Conservation (phyloP, 2,888 invertebrate species). For the Plusia festucae region DNA sequence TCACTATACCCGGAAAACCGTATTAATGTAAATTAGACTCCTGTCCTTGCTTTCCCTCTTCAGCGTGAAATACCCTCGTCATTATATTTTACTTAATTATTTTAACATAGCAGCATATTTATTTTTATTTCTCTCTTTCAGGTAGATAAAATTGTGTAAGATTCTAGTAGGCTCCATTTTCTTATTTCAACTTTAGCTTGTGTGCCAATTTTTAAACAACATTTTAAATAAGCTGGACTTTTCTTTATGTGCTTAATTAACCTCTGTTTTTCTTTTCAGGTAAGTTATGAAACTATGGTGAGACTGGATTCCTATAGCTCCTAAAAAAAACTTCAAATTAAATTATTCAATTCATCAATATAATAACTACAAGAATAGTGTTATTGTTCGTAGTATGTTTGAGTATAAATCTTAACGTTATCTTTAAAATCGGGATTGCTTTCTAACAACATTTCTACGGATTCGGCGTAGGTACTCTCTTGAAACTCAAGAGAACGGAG, state of each 20-base stretch:
- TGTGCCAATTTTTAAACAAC: not conserved
- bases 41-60: constrained; percentile 71
- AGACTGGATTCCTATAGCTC: not conserved
- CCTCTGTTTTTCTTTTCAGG: constrained; percentile 33
- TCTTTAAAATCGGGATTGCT: constrained; percentile 72
- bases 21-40: constrained; percentile 80
- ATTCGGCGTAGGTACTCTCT: constrained; percentile 75
- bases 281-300: constrained; percentile 22
- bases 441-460: constrained; percentile 76
- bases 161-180: constrained; percentile 15
- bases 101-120: constrained; percentile 34
- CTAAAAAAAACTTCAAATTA: too few species aligned
- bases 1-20: constrained; percentile 73
- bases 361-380: not conserved
- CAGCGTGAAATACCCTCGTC: constrained; percentile 55
- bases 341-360: too few species aligned
- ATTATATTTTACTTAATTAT: constrained; percentile 47
- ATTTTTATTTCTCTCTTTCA: constrained; percentile 33
- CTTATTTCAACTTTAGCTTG: not conserved
- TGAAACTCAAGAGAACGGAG: constrained; percentile 81
- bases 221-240: not conserved
- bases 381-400: not conserved
- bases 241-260: not conserved
- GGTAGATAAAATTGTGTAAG: constrained; percentile 28
- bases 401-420: constrained; percentile 58